Evolutionary conservation across 2,113 vertebrate species (phyloP).

Genomic region (Takifugu bimaculatus): DNA sequence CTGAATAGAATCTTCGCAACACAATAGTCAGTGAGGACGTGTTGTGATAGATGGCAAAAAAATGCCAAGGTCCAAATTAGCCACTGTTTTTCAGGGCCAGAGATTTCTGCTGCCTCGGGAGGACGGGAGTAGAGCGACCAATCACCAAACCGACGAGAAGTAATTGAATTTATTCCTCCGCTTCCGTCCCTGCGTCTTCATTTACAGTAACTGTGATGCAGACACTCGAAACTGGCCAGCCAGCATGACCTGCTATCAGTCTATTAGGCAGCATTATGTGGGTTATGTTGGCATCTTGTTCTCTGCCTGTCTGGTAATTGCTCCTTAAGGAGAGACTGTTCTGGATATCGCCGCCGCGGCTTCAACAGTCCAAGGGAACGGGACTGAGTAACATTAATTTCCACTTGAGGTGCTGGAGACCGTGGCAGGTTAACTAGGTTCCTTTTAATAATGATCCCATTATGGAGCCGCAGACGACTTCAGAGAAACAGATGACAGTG

Average conservation of each 20-base stretch:
- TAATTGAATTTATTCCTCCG: constrained; percentile 33
- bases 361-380: constrained; percentile 45
- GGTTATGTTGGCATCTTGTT: constrained; percentile 50
- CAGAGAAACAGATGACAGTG: constrained; percentile 57
- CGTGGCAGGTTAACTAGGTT: constrained; percentile 66
- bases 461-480: constrained; percentile 62
- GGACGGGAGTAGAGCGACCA: constrained; percentile 32
- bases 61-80: constrained; percentile 66
- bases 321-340: constrained; percentile 57
- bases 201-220: constrained; percentile 32
- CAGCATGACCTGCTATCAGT: constrained; percentile 57
- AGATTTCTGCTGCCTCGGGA: constrained; percentile 28
- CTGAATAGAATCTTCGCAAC: constrained; percentile 67
- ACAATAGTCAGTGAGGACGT: constrained; percentile 54
- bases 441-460: constrained; percentile 71
- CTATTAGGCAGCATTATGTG: constrained; percentile 51
- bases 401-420: constrained; percentile 62
- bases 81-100: constrained; percentile 47
- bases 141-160: constrained; percentile 49
- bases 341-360: constrained; percentile 44
- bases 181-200: background rate
- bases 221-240: constrained; percentile 40
- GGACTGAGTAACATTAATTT: constrained; percentile 63
- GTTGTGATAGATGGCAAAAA: constrained; percentile 54
- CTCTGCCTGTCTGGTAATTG: constrained; percentile 63